Conservation (phyloP, 2,888 invertebrate species). For the Caenorhabditis zanzibari region DNA sequence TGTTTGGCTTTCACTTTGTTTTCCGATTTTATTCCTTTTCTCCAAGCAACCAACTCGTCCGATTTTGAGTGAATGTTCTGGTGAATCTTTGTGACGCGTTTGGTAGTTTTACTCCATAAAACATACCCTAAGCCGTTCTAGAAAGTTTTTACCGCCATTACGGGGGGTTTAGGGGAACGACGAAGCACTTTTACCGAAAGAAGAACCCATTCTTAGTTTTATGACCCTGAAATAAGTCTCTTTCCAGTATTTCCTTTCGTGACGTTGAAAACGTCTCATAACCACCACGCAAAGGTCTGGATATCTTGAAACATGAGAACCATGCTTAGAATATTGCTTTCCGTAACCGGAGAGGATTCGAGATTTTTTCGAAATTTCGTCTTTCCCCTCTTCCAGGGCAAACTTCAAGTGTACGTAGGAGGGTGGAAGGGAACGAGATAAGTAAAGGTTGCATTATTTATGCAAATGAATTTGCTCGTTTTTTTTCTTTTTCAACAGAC, state of each 20-base stretch:
- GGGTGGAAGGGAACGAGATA: constrained; percentile 12
- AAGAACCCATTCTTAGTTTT: constrained; percentile 41
- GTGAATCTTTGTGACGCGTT: constrained; percentile 58
- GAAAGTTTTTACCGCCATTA: constrained; percentile 38
- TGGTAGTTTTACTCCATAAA: constrained; percentile 47
- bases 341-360: constrained; percentile 65
- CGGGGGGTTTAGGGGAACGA: constrained; percentile 38
- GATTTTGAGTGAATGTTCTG: constrained; percentile 53
- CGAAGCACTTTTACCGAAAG: not conserved
- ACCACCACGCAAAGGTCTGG: constrained; percentile 56
- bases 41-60: constrained; percentile 12
- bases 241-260: constrained; percentile 53
- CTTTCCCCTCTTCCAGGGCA: constrained; percentile 39
- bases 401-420: constrained; percentile 62
- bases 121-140: constrained; percentile 45
- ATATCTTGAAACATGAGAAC: constrained; percentile 67
- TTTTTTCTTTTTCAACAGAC: not conserved
- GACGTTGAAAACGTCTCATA: constrained; percentile 63
- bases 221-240: constrained; percentile 49
- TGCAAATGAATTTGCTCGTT: constrained; percentile 34
- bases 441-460: constrained; percentile 43
- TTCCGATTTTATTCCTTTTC: constrained; percentile 15
- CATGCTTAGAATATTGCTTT: constrained; percentile 64
- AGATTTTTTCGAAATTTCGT: constrained; percentile 58
- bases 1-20: not conserved